Conservation (phyloP, 2,888 invertebrate genomes). For the Spicauda simplicius region DNA sequence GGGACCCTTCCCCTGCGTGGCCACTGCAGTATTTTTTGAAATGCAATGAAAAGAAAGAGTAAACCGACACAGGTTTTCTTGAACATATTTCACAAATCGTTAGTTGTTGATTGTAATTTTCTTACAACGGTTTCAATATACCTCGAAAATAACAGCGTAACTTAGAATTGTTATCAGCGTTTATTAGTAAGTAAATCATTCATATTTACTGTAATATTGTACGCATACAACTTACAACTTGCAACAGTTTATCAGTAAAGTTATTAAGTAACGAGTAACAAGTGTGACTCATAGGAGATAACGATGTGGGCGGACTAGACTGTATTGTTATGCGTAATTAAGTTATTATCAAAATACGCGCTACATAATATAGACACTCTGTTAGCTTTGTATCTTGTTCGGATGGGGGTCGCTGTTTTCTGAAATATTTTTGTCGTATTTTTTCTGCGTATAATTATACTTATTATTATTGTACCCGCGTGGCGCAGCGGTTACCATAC, state of each 20-base stretch:
- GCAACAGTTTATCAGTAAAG: conserved; percentile 14
- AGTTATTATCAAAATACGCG: conserved; percentile 19
- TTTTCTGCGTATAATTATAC: no score
- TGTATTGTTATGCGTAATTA: conserved; percentile 29
- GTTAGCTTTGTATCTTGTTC: not conserved
- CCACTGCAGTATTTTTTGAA: no score
- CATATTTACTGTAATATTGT: not conserved
- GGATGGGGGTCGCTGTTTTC: no score
- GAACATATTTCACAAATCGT: no score
- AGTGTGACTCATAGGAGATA: conserved; percentile 28
- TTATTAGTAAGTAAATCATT: conserved; percentile 3
- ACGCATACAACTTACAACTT: not conserved
- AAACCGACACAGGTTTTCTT: no score
- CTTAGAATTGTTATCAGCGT: not conserved
- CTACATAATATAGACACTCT: not conserved
- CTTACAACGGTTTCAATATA: not conserved
- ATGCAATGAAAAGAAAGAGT: no score
- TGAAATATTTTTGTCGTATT: no score
- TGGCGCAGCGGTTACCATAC: no score
- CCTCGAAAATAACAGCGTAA: not conserved
- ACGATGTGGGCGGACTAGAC: conserved; percentile 21
- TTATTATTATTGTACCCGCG: no score
- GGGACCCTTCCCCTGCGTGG: no score
- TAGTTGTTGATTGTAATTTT: no score
- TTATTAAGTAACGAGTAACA: conserved; percentile 22